These are phyloP conservation scores for Margarornis squamiger DNA, from an alignment of 2,797 vertebrate genomes.

Conservation along the genomic window DNA sequence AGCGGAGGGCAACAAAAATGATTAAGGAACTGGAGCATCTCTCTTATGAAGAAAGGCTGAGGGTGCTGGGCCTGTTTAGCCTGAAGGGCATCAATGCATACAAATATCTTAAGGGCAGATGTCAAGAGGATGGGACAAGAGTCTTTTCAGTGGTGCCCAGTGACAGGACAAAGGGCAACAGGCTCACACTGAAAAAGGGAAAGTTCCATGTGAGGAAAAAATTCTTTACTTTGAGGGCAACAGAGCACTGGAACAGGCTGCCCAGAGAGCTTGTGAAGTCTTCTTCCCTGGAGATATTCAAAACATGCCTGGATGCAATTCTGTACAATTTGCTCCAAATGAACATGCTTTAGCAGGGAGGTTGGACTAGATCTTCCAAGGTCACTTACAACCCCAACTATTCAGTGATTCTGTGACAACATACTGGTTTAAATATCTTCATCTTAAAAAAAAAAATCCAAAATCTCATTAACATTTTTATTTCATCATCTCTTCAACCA, in stretches of 20 bases:
- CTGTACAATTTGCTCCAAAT: background rate
- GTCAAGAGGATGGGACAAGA: no score
- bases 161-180: background rate
- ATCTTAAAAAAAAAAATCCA: background rate
- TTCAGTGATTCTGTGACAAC: background rate
- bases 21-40: rapidly evolving
- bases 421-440: background rate
- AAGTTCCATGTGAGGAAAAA: background rate
- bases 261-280: background rate
- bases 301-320: background rate
- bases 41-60: background rate
- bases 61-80: rapidly evolving
- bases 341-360: background rate
- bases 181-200: background rate
- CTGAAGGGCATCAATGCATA: background rate
- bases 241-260: background rate
- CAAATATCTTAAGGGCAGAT: background rate
- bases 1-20: background rate
- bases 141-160: background rate
- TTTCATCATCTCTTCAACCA: background rate
- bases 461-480: background rate
- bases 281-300: background rate
- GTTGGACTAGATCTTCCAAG: background rate
- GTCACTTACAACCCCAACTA: background rate
- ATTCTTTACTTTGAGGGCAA: background rate